Percentiles rank a stretch among this genome's conserved stretches.
Evolutionary conservation across 53 echinoderm and acorn worm genomes (phyloP).

Genomic region (Pentamera pediparva): DNA sequence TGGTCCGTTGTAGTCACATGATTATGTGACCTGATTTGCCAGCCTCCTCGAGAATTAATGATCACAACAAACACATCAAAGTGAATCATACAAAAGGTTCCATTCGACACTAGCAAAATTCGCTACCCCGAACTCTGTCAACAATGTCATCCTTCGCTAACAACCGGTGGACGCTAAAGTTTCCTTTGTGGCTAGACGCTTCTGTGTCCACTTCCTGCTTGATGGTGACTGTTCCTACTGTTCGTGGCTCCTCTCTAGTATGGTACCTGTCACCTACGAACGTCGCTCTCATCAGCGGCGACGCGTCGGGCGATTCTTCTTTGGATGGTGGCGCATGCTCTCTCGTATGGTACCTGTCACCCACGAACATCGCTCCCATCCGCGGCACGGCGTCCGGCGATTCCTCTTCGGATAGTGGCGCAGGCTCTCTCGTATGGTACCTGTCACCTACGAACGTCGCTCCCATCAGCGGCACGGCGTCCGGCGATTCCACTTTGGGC

Average conservation of each 20-base stretch:
- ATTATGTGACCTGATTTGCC: no score
- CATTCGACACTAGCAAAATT: background rate
- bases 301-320: background rate
- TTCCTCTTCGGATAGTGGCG: background rate
- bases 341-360: background rate
- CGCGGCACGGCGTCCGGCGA: background rate
- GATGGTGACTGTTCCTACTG: background rate
- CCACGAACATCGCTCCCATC: background rate
- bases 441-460: background rate
- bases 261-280: no score
- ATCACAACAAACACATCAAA: background rate
- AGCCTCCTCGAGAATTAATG: no score
- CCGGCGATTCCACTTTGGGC: background rate
- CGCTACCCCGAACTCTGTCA: background rate
- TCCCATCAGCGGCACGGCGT: background rate
- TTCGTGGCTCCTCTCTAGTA: background rate
- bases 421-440: no score
- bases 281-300: background rate
- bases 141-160: slow-evolving; percentile 2
- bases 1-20: no score
- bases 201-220: background rate
- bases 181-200: slow-evolving; percentile 12
- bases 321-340: background rate
- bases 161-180: slow-evolving; percentile 27
- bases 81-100: background rate